Evolutionary conservation across 92 coral and sea anemone genomes (phyloP), one percentile per base, ranked within the genome.

Genomic region (Porites lobata): DNA sequence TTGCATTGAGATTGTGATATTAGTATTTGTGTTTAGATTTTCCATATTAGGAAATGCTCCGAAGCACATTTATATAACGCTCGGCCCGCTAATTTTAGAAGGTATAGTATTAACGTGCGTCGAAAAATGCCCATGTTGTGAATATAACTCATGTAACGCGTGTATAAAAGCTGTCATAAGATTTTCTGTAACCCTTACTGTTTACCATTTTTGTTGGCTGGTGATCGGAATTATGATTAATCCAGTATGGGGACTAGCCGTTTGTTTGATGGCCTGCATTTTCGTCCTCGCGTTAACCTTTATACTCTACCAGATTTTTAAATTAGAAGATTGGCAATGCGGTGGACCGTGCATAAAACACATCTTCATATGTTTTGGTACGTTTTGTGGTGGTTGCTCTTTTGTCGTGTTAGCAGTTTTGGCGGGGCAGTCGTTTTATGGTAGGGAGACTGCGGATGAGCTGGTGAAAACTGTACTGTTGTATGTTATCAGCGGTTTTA

Each of bases 141-240:
- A 3, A 38, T 38, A 7, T 38, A 38, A 38, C 47, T 4, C 47
- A 38, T 38, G 47, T 38, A 38, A 38, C 5, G 47, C 14, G 4
- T 56, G 3, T 10, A 14, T 10, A 56, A 10, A 14, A 56, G 61
- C 13, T 56, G 11, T 56, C 61, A 56, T 56, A 9, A 14, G 61
- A 12, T 10, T 56, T 56, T 56, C 13, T 56, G 61, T 8, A 32
- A 38, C 29, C 51, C 50, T 26, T 1, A 6, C 18, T 24, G 26
- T 5, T 7, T 3, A 12, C 15, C 50, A 26, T 14, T 69, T 69
- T 69, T 69, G 74, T 26, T 69, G 74, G 74, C 15, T 38, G 51
- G 74, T 69, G 74, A 38, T 69, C 51, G 76, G 76, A 13, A 71
- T 38, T 18, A 71, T 71, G 76, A 71, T 43, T 14, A 71, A 71